A percentile compares a stretch with the other conserved stretches of the same genome.
Conservation (phyloP, 1,140 invertebrate genomes). For the Trichomalopsis sarcophagae region DNA sequence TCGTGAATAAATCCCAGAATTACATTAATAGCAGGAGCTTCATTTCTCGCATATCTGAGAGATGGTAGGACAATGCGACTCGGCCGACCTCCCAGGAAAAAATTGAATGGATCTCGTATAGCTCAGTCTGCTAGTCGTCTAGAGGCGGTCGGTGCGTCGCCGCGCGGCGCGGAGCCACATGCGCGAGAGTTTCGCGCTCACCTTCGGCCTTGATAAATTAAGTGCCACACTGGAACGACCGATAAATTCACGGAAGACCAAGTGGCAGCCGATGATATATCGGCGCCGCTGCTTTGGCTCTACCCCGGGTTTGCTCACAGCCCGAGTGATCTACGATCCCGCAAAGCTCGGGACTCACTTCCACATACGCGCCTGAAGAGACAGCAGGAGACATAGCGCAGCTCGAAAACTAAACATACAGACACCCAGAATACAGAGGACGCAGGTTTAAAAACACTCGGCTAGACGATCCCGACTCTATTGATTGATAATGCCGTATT, state of each 20-base stretch:
- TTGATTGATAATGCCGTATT: slow-evolving; percentile 24
- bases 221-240: slow-evolving; percentile 60
- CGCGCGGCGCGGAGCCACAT: background rate
- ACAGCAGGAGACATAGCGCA: background rate
- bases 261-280: slow-evolving; percentile 63
- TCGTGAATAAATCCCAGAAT: background rate
- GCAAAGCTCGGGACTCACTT: background rate
- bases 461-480: background rate
- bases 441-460: background rate
- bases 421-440: no score
- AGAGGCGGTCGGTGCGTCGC: background rate
- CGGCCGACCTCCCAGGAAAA: background rate
- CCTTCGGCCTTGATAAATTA: slow-evolving; percentile 64
- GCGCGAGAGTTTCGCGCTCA: background rate
- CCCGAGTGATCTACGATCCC: slow-evolving; percentile 41
- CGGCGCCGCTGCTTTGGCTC: slow-evolving; percentile 51
- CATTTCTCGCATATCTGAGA: background rate
- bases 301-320: slow-evolving; percentile 15
- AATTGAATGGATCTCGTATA: background rate
- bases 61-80: background rate
- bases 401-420: background rate
- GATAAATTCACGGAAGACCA: slow-evolving; percentile 63
- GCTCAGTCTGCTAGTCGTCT: background rate
- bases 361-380: background rate
- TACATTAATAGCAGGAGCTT: background rate